Percentiles rank a stretch among this genome's conserved stretches.
phyloP scores from a whole-genome alignment of 2,888 invertebrate species.

The Theretra japonica region DNA sequence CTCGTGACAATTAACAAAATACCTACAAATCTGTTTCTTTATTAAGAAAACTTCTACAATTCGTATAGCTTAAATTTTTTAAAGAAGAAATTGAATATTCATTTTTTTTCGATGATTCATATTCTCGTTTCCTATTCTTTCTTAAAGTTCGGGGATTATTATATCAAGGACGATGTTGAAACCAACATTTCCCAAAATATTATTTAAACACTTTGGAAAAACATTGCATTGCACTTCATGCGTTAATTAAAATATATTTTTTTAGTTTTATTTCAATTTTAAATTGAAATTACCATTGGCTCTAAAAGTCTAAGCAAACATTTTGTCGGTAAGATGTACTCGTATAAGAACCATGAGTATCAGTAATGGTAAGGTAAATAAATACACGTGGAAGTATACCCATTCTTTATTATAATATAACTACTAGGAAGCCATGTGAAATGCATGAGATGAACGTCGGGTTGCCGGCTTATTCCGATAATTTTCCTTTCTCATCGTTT shows the following conservation, averaged over 20 bases:
- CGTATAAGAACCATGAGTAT: background rate
- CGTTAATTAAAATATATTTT: no score
- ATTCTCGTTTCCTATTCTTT: background rate
- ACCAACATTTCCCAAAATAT: background rate
- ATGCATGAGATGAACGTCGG: conserved; percentile 42
- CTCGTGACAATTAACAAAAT: no score
- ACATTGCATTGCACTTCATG: no score
- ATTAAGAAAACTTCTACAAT: no score
- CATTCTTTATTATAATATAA: conserved; percentile 7
- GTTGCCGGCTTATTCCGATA: conserved; percentile 52
- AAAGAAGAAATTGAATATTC: no score
- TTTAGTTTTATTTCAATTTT: no score
- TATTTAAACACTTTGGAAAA: background rate
- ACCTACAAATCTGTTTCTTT: no score
- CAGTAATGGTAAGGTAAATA: background rate
- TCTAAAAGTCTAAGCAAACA: no score
- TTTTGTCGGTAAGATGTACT: background rate
- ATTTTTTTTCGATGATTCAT: background rate
- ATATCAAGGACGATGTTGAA: background rate
- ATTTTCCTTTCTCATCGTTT: conserved; percentile 56
- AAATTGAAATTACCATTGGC: no score
- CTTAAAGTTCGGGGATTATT: background rate
- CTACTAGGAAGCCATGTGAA: conserved; percentile 48
- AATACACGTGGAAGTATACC: background rate
- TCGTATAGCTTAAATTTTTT: no score